Evolutionary conservation across 2,888 invertebrate species (phyloP), one percentile per base, ranked within the genome.

Genomic region (Platypus cylindrus): DNA sequence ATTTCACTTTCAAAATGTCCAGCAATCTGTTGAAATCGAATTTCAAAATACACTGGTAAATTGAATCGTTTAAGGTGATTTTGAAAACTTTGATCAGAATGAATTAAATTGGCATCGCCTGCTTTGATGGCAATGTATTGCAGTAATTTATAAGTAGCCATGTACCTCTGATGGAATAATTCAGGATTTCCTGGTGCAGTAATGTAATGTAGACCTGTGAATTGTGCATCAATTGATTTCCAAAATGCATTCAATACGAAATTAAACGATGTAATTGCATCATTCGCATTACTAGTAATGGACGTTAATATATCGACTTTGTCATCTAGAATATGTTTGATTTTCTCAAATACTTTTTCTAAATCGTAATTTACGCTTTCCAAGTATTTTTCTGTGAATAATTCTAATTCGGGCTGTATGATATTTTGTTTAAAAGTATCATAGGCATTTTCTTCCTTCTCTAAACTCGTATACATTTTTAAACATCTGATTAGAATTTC

Each of bases 31-130:
- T 93, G 93, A 65, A 90, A 93, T 46, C 90, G 72, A 47, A 90
- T 85, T 65, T 94, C 93, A 60, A 89, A 94, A 62, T 95, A 95
- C n/a, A 95, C 91, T 8, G 90, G 85, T 32, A 94, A 67, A 63
- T 93, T 94, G 85, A 93, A 95, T 48, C 85, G 77, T 45, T 76
- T 75, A 47, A 60, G 49, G 38, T 86, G 72, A 54, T 90, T 76
- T 51, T 75, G 75, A 53, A 83, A 89, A 44, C 81, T 77, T 2
- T 70, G 60, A 52, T 84, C 77, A 34, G 68, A 63, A 44, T 73
- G 68, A 34, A 89, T 67, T 15, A 70, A 53, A 40, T 68, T 64
- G 1, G 71, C 65, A 42, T 72, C 69, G 30, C 73, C 72, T 36
- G 70, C 80, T 45, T 73, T 68, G 17, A 64, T 64, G 53, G 85